These are phyloP conservation scores for Xestia ashworthii DNA, from an alignment of 2,888 invertebrate genomes.

Conservation along the genomic window DNA sequence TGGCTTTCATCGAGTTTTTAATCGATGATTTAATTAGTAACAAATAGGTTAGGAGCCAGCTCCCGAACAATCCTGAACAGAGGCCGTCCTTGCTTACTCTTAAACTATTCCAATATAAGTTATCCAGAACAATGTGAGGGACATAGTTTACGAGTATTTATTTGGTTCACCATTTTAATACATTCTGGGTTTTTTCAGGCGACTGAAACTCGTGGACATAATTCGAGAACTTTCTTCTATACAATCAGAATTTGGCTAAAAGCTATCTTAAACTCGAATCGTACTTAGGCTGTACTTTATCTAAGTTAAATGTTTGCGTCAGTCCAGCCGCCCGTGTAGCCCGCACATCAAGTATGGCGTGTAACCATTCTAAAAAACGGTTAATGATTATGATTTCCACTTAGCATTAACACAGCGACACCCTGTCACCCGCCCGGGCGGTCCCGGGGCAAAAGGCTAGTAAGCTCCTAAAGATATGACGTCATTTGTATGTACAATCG, in stretches of 20 bases:
- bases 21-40: conserved; percentile 37
- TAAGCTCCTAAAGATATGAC: conserved; percentile 91
- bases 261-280: conserved; percentile 55
- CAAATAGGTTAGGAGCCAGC: conserved; percentile 29
- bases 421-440: conserved; percentile 90
- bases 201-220: conserved; percentile 52
- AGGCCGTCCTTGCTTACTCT: conserved; percentile 74
- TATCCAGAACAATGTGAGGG: conserved; percentile 89
- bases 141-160: conserved; percentile 70
- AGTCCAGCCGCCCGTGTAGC: conserved; percentile 58
- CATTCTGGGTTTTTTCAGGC: conserved; percentile 48
- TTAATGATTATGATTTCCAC: conserved; percentile 85
- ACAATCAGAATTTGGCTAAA: conserved; percentile 49
- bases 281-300: conserved; percentile 34
- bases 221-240: conserved; percentile 36
- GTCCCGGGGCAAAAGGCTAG: conserved; percentile 89
- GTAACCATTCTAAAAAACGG: conserved; percentile 76
- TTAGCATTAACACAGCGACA: conserved; percentile 89
- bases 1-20: conserved; percentile 46
- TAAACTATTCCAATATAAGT: conserved; percentile 87
- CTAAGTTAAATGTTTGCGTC: conserved; percentile 37
- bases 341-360: conserved; percentile 56
- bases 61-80: conserved; percentile 64
- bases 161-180: conserved; percentile 64
- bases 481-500: conserved; percentile 85